phyloP scores from a whole-genome alignment of 2,888 invertebrate genomes.

The Rotaria magnacalcarata region DNA sequence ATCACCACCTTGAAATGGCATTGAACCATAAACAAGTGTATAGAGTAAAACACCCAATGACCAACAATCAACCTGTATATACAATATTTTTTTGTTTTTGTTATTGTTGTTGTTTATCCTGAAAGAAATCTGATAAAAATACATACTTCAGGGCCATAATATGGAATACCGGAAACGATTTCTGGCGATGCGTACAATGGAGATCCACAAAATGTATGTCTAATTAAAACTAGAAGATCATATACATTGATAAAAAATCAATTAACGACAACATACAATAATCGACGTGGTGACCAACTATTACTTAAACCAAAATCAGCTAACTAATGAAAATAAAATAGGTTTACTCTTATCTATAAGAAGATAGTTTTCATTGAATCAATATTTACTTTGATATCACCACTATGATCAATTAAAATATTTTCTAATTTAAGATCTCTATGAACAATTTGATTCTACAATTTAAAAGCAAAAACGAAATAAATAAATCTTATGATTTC shows the following conservation, averaged over 20 bases:
- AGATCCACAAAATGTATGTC: constrained; percentile 84
- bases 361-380: constrained; percentile 26
- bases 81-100: background rate
- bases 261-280: constrained; percentile 62
- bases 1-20: constrained; percentile 97
- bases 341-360: background rate
- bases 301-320: constrained; percentile 98
- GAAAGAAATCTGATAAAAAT: constrained; percentile 61
- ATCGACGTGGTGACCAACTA: constrained; percentile 80
- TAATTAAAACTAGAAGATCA: background rate
- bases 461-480: background rate
- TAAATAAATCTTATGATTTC: too few species aligned
- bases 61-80: constrained; percentile 65
- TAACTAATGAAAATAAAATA: constrained; percentile 66
- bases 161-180: constrained; percentile 91
- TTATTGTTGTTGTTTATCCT: background rate
- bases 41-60: constrained; percentile 92
- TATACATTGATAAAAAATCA: background rate
- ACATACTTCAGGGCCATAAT: constrained; percentile 81
- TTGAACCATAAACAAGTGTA: constrained; percentile 94
- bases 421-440: constrained; percentile 91
- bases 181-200: constrained; percentile 93
- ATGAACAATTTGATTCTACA: constrained; percentile 84
- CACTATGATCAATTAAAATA: constrained; percentile 82
- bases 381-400: constrained; percentile 78